These are phyloP conservation scores for Nomada ferruginata DNA, from an alignment of 2,888 invertebrate genomes.

Conservation along the genomic window DNA sequence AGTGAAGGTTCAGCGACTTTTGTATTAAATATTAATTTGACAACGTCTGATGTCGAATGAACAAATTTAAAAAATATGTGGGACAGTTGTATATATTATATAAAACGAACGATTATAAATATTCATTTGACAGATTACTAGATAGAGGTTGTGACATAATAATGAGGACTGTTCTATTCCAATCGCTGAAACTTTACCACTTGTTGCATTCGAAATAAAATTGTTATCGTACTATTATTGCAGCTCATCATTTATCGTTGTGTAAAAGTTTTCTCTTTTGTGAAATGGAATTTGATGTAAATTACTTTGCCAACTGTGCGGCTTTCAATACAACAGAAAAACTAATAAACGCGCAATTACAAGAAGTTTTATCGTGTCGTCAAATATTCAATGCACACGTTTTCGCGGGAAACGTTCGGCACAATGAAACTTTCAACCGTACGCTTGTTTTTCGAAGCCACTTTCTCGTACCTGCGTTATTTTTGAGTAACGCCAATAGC, in stretches of 20 bases:
- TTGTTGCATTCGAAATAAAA: neutral
- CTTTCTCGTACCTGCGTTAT: conserved; percentile 16
- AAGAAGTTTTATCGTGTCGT: conserved; percentile 28
- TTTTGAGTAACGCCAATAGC: neutral
- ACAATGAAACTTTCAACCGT: conserved; percentile 18
- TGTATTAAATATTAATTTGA: too few species aligned
- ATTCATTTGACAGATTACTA: neutral
- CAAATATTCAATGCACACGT: conserved; percentile 20
- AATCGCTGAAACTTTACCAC: too few species aligned
- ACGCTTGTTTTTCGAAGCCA: neutral
- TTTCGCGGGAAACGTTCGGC: conserved; percentile 12
- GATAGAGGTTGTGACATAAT: neutral
- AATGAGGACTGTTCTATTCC: neutral
- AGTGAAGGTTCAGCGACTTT: too few species aligned
- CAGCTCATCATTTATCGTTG: neutral
- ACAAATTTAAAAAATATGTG: too few species aligned
- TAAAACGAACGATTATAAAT: neutral
- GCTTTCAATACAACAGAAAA: neutral
- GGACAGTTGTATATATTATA: too few species aligned
- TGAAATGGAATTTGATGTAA: conserved; percentile 1
- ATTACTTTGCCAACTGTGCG: neutral
- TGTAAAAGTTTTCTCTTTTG: neutral
- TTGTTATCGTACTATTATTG: neutral
- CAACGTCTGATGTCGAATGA: too few species aligned
- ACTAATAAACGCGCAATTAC: conserved; percentile 28